A percentile compares a stretch with the other conserved stretches of the same genome.
phyloP scores from a whole-genome alignment of 2,797 vertebrate genomes.

The Lacerta viridis region DNA sequence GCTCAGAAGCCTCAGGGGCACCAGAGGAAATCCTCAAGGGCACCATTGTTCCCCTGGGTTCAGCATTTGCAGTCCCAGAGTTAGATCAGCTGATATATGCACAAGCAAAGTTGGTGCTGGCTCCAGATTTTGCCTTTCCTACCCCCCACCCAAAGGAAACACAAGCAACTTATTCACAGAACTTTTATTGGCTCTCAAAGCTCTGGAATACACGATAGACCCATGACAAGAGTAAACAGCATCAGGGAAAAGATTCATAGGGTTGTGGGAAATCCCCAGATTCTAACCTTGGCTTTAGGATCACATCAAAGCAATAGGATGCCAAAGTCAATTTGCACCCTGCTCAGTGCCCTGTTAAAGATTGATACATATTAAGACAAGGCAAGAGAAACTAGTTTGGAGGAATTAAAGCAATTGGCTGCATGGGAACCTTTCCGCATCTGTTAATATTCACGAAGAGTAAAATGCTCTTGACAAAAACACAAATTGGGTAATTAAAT shows the following conservation, averaged over 20 bases:
- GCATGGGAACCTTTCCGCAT: not conserved
- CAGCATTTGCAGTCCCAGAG: too few species aligned
- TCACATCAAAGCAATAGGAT: too few species aligned
- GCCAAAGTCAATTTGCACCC: not conserved
- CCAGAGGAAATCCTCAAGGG: too few species aligned
- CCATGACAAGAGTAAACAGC: not conserved
- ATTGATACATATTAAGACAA: not conserved
- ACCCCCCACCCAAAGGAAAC: too few species aligned
- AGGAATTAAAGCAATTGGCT: conserved; percentile 5
- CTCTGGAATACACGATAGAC: not conserved
- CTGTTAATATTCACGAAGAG: conserved; percentile 19
- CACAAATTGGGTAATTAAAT: conserved; percentile 20
- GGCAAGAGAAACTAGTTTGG: conserved; percentile 3
- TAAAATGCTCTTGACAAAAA: conserved; percentile 13
- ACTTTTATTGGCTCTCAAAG: not conserved
- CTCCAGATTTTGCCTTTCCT: not conserved
- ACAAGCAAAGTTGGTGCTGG: not conserved
- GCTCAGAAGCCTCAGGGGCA: too few species aligned
- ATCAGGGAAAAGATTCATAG: too few species aligned
- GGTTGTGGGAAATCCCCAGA: too few species aligned
- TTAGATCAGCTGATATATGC: not conserved
- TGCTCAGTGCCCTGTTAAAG: not conserved
- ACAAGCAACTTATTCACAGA: not conserved
- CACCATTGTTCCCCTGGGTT: too few species aligned
- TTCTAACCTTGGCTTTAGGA: too few species aligned